Conservation (phyloP, 2,113 vertebrate genomes). For the Casuarius casuarius region DNA sequence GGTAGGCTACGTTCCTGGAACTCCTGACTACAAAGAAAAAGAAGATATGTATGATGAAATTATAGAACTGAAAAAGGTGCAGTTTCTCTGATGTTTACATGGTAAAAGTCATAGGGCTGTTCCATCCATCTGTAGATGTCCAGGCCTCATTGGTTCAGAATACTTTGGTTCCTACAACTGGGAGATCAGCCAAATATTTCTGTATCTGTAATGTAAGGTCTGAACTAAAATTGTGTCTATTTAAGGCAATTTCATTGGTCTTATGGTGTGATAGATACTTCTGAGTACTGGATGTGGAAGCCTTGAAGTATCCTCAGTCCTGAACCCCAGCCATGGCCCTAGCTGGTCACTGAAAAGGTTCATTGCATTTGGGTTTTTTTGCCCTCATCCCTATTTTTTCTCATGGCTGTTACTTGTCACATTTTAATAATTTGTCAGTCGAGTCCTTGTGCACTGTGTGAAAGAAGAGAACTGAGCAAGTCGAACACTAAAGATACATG, state of each 20-base stretch:
- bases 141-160: background rate
- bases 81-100: background rate
- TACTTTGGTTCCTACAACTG: background rate
- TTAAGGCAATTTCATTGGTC: background rate
- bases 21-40: conserved; percentile 85
- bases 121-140: background rate
- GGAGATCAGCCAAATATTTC: background rate
- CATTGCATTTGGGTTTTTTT: conserved; percentile 3
- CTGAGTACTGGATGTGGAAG: conserved; percentile 34
- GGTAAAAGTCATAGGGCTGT: background rate
- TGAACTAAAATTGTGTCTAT: background rate
- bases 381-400: background rate
- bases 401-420: background rate
- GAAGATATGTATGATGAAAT: conserved; percentile 97
- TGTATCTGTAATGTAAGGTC: background rate
- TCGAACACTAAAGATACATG: background rate
- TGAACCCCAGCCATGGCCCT: conserved; percentile 5
- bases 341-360: background rate
- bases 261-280: conserved; percentile 11
- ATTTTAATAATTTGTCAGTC: background rate
- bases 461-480: background rate
- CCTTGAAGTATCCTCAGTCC: conserved; percentile 2
- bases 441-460: background rate
- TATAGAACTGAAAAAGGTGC: conserved; percentile 92
- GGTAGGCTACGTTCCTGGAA: conserved; percentile 76